phyloP scores from a whole-genome alignment of 1,140 invertebrate species.

The Mactra quadrangularis region DNA sequence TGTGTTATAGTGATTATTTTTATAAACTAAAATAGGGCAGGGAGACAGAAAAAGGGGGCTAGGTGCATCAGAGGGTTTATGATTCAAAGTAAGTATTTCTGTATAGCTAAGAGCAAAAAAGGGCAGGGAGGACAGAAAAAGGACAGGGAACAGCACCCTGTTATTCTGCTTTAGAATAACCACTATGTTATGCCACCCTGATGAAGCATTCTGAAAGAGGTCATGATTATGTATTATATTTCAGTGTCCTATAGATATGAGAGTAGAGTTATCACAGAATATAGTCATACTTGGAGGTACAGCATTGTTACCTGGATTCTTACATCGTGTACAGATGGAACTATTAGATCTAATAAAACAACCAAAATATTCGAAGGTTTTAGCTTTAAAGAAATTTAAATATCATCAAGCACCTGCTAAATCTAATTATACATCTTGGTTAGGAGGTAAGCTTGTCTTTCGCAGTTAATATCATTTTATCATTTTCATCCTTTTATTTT shows the following conservation, averaged over 20 bases:
- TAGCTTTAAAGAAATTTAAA: conserved; percentile 88
- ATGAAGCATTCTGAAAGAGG: too few species aligned
- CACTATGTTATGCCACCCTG: too few species aligned
- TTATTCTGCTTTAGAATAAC: too few species aligned
- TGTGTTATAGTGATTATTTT: too few species aligned
- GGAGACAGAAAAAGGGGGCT: too few species aligned
- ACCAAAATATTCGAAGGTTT: conserved; percentile 87
- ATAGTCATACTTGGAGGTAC: conserved; percentile 94
- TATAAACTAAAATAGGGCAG: too few species aligned
- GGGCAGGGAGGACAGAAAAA: too few species aligned
- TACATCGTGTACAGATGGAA: conserved; percentile 90
- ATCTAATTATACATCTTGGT: conserved; percentile 93
- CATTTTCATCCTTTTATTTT: conserved; percentile 3
- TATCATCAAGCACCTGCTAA: conserved; percentile 91
- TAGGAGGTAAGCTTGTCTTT: conserved; percentile 88
- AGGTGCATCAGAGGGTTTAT: too few species aligned
- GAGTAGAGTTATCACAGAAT: conserved; percentile 90
- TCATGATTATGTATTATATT: too few species aligned
- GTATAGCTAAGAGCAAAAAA: too few species aligned
- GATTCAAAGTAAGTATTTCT: too few species aligned
- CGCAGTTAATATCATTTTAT: neutral
- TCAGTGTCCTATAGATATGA: conserved; percentile 91
- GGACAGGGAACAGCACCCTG: too few species aligned
- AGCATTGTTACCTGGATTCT: conserved; percentile 91
- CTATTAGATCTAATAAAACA: conserved; percentile 87